These are phyloP conservation scores for Protobothrops mucrosquamatus DNA, from an alignment of 2,113 vertebrate species.

Conservation along the genomic window DNA sequence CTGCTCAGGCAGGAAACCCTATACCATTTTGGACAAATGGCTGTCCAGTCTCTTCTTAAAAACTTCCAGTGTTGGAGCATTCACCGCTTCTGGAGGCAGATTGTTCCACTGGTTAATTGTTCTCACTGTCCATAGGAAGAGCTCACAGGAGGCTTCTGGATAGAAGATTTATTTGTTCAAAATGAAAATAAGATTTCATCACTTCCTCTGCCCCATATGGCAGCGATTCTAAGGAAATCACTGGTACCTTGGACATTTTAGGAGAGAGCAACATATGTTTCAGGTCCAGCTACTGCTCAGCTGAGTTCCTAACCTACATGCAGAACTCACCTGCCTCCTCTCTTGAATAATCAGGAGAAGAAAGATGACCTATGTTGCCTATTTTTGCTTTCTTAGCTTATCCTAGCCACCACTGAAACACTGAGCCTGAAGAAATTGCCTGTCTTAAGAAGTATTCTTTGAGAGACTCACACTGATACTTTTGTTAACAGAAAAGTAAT, in stretches of 20 bases:
- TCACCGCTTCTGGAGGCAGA: too few relatives aligned
- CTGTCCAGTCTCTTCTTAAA: too few relatives aligned
- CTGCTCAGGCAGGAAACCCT: too few relatives aligned
- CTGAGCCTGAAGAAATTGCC: neutral
- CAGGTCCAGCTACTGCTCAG: neutral
- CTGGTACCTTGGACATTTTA: neutral
- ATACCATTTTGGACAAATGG: too few relatives aligned
- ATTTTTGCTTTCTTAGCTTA: neutral
- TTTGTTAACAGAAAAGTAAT: neutral
- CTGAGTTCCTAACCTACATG: neutral
- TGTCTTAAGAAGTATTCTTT: neutral
- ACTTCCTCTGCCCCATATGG: neutral
- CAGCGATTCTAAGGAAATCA: neutral
- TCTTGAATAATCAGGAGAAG: neutral
- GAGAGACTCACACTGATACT: neutral
- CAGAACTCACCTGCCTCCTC: neutral
- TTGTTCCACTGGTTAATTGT: too few relatives aligned
- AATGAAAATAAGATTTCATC: neutral
- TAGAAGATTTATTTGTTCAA: neutral
- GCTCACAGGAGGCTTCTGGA: neutral
- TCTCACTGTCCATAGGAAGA: too few relatives aligned
- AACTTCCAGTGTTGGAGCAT: too few relatives aligned
- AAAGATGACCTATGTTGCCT: neutral
- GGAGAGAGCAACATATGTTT: neutral
- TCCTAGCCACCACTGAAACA: neutral